Evolutionary conservation across 2,113 vertebrate genomes (phyloP).

Genomic region (Xiphias gladius): DNA sequence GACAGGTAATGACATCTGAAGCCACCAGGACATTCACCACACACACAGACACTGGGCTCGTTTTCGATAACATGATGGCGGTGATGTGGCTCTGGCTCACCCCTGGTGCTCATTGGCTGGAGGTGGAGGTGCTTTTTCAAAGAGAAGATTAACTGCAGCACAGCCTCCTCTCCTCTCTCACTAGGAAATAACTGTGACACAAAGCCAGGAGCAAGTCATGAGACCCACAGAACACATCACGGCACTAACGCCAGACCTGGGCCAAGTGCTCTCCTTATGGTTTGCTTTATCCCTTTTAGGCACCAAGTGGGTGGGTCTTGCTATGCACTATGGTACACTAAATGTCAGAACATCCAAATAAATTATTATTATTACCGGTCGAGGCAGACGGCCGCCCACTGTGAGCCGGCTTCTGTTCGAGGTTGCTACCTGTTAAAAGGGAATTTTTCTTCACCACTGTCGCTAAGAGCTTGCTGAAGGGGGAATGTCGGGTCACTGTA

Average conservation of each 20-base stretch:
- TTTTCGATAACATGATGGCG: slow-evolving; percentile 38
- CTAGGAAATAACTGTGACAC: slow-evolving; percentile 41
- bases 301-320: neutral
- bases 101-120: slow-evolving; percentile 21
- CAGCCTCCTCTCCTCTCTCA: slow-evolving; percentile 38
- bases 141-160: slow-evolving; percentile 67
- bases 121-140: slow-evolving; percentile 61
- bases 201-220: slow-evolving; percentile 69
- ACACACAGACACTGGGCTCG: neutral
- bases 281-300: slow-evolving; percentile 17
- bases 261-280: slow-evolving; percentile 1
- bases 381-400: too few species aligned
- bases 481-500: too few species aligned
- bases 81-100: slow-evolving; percentile 32
- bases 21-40: neutral
- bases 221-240: slow-evolving; percentile 48
- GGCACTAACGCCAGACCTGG: slow-evolving; percentile 8
- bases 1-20: neutral
- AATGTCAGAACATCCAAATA: neutral
- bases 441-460: too few species aligned
- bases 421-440: too few species aligned
- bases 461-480: too few species aligned
- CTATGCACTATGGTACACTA: neutral
- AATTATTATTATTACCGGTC: neutral
- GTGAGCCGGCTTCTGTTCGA: too few species aligned